phyloP scores from a whole-genome alignment of 2,797 vertebrate genomes.

The Falco peregrinus region DNA sequence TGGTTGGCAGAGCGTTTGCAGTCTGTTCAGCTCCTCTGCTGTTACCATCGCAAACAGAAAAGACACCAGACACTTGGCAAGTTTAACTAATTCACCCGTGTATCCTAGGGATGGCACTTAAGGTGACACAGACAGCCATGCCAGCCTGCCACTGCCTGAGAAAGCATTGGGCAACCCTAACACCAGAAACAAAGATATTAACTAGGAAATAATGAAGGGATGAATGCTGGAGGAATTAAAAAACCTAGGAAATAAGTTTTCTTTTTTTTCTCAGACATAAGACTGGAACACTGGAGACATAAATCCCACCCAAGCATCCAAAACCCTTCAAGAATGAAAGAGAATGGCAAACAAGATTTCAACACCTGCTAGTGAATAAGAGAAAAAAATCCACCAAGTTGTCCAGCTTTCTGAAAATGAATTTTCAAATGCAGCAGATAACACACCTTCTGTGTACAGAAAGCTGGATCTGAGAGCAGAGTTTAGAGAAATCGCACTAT shows the following conservation, averaged over 20 bases:
- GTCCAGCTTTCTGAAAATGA: background rate
- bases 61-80: background rate
- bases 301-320: background rate
- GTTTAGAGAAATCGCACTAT: background rate
- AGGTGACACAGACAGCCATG: background rate
- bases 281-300: background rate
- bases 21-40: background rate
- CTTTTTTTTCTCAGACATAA: background rate
- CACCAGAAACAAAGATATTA: background rate
- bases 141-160: background rate
- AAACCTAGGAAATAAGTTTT: background rate
- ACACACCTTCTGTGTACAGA: background rate
- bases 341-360: background rate
- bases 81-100: background rate
- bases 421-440: background rate
- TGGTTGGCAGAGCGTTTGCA: background rate
- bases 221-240: background rate
- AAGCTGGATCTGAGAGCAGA: background rate
- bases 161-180: background rate
- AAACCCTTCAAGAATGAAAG: background rate
- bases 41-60: fast-evolving
- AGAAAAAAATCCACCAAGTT: background rate
- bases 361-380: background rate
- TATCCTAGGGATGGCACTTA: background rate
- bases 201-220: background rate